Base-by-base conservation (phyloP, 2,888 invertebrate species). In the Dione vanillae region DNA sequence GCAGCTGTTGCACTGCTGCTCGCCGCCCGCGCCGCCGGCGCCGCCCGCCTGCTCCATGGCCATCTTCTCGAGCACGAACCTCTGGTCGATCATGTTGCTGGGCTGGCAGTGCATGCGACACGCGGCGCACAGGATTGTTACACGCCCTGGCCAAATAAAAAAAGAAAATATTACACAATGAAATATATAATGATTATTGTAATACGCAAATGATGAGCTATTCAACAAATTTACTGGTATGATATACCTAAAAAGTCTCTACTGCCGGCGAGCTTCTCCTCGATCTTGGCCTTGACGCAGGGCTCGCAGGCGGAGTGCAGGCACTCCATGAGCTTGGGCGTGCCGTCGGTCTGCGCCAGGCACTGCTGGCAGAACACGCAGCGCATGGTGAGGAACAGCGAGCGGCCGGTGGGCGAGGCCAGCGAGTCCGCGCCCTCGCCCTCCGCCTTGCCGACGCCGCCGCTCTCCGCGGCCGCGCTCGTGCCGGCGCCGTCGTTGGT, bases 271-370 rank as follows among this genome's bases (percentile, higher is more conserved):
- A 88, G 87, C 54, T 86, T 86, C 80, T 93, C 93, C 20, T 93
- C 91, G 40, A 96, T 88, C 87, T 96, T 96, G 70, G 95, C 94
- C 77, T 94, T 94, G 78, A 97, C 91, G 89, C 97, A 97, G 74
- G 95, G 93, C 69, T 95, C 94, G 86, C 98, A 98, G 72, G 96
- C 95, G 66, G 97, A 96, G 88, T 98, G 98, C 77, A 98, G 94
- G 86, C 98, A 98, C 89, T 97, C 97, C 82, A 98, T 92, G 72
- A 98, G 94, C 91, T 97, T 97, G 45, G 98, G 97, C 65, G 89
- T 90, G 79, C 93, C 93, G 2, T 90, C 90, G n/a, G 85, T 79
- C 62, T 80, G 82, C 68, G 86, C 80, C 40, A 93, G 88, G 73
- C 82, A 72, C 19, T 79, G 76, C 67, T 78, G 76, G 83, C 95